Conservation (phyloP, 2,113 vertebrate genomes). For the Atherinomorus stipes region DNA sequence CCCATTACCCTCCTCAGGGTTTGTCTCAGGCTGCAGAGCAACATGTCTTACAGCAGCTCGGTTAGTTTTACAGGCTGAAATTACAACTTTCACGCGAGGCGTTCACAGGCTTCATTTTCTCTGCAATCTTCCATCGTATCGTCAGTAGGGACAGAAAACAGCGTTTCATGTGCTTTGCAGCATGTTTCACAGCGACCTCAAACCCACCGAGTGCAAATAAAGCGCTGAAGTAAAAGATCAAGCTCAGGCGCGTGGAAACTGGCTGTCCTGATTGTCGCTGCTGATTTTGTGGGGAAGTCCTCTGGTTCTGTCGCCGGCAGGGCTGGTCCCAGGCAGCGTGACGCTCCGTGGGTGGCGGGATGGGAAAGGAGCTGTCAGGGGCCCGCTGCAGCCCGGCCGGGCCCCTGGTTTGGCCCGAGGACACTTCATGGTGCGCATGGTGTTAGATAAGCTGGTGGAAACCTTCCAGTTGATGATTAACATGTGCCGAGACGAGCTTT, state of each 20-base stretch:
- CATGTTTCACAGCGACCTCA: conserved; percentile 38
- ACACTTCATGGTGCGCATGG: conserved; percentile 34
- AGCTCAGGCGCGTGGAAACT: conserved; percentile 25
- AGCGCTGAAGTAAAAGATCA: conserved; percentile 50
- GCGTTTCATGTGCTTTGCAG: conserved; percentile 32
- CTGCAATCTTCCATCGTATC: conserved; percentile 32
- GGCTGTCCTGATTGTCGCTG: conserved; percentile 51
- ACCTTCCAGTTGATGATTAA: conserved; percentile 51
- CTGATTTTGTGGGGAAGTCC: conserved; percentile 44
- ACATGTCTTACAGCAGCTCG: conserved; percentile 25
- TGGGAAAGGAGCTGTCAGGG: conserved; percentile 36
- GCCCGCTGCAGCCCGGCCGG: conserved; percentile 1
- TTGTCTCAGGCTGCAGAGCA: conserved; percentile 33
- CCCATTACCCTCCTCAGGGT: conserved; percentile 42
- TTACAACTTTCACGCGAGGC: conserved; percentile 1
- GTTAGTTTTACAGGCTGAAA: conserved; percentile 19
- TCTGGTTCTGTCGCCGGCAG: conserved; percentile 30
- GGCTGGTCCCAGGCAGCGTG: conserved; percentile 35
- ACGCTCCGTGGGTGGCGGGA: conserved; percentile 62
- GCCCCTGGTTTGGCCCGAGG: conserved; percentile 17
- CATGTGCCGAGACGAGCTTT: conserved; percentile 10
- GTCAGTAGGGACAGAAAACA: conserved; percentile 24
- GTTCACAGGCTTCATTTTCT: conserved; percentile 22
- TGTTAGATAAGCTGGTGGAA: conserved; percentile 31
- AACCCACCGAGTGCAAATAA: conserved; percentile 45